phyloP scores from a whole-genome alignment of 2,888 invertebrate genomes.

The Latrodectus hesperus region DNA sequence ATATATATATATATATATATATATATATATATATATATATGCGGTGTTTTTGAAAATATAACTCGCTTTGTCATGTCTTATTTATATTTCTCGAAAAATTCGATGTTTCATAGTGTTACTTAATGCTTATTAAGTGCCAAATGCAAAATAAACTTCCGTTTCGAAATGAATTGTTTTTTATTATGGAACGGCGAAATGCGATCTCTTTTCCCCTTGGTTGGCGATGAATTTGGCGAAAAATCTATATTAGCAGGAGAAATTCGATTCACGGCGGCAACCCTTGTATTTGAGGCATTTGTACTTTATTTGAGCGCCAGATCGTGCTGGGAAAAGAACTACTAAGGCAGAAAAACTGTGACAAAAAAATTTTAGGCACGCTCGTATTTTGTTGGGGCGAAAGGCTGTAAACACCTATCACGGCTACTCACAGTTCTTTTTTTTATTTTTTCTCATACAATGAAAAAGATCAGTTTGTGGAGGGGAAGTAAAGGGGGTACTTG shows the following conservation, averaged over 20 bases:
- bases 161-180: no score
- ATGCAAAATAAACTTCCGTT: no score
- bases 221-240: constrained; percentile 8
- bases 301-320: constrained; percentile 46
- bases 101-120: no score
- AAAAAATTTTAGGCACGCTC: constrained; percentile 46
- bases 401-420: constrained; percentile 67
- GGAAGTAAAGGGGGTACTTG: background rate
- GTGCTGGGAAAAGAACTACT: constrained; percentile 36
- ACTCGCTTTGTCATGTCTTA: no score
- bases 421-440: constrained; percentile 29
- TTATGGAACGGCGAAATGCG: no score
- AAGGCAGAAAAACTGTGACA: constrained; percentile 7
- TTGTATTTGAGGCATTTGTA: constrained; percentile 62
- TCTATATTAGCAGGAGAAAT: background rate
- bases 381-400: constrained; percentile 60
- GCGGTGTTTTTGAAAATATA: no score
- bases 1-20: no score
- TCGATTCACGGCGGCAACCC: constrained; percentile 32
- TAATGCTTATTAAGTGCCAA: no score
- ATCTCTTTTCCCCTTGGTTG: background rate
- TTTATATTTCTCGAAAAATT: no score
- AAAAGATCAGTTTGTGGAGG: constrained; percentile 9
- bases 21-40: no score
- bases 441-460: background rate